Evolutionary conservation across 2,113 vertebrate genomes (phyloP).

Genomic region (Rhinoderma darwinii): DNA sequence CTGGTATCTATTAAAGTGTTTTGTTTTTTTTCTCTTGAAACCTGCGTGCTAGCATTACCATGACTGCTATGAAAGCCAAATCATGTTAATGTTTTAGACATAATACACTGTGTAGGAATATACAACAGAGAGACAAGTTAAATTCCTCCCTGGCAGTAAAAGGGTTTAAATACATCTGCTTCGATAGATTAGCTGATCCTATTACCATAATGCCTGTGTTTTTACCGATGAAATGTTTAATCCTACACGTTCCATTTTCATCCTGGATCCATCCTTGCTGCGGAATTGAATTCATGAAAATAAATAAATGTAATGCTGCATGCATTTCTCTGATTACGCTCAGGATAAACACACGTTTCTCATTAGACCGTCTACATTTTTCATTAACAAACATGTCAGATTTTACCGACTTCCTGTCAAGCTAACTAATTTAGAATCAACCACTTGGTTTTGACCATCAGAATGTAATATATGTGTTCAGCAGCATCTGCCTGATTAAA

Average conservation of each 20-base stretch:
- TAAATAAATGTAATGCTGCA: constrained; percentile 47
- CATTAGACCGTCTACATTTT: constrained; percentile 50
- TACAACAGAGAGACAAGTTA: neutral
- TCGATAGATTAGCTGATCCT: constrained; percentile 42
- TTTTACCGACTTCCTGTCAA: constrained; percentile 56
- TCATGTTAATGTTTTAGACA: neutral
- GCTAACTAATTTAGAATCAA: constrained; percentile 49
- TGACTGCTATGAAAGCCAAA: no score
- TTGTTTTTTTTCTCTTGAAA: no score
- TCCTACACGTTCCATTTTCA: constrained; percentile 41
- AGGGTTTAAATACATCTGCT: constrained; percentile 31
- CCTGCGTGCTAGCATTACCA: no score
- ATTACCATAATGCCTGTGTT: constrained; percentile 50
- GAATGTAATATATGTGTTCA: constrained; percentile 28
- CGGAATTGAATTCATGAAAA: constrained; percentile 42
- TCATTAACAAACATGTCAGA: constrained; percentile 57
- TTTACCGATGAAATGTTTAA: constrained; percentile 47
- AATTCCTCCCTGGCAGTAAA: constrained; percentile 22
- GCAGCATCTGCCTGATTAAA: constrained; percentile 43
- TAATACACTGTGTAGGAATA: neutral
- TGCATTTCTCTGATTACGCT: constrained; percentile 52
- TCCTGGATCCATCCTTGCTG: neutral
- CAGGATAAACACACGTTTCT: constrained; percentile 56
- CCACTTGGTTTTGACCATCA: constrained; percentile 50
- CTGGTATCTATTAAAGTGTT: no score